Base-by-base conservation (phyloP, 1,140 invertebrate genomes). In the Luehdorfia chinensis region DNA sequence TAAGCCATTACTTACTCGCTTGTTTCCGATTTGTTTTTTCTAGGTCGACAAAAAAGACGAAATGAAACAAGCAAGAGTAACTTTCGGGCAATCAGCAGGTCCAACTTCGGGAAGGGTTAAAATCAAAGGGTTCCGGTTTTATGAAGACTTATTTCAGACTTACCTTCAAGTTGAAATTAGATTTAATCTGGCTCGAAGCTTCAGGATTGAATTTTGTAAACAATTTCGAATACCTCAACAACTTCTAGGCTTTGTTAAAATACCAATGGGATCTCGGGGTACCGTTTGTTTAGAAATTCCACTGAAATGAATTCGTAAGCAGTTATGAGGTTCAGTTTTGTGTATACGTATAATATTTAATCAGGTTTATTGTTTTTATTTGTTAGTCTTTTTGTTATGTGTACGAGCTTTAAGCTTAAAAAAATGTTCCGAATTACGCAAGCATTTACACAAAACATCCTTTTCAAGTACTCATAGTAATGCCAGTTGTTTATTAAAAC, bases 151-250 rank as follows among this genome's bases (percentile, higher is more conserved):
- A 84, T 86, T 86, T 86, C 73, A 83, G 83, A 86, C 78, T 86
- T 86, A 86, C 83, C 83, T 84, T 79, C 66, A 76, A 86, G 76
- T 86, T 86, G 83, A 84, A 86, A 86, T 86, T 86, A 86, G 83
- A 86, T 86, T 86, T 86, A 84, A 84, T 84, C 83, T 84, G 83
- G 67, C 76, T 75, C 79, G 77, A 74, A 81, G 78, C 77, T 86
- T 84, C 76, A 81, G 77, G 83, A 84, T 86, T 86, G 79, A 84
- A 86, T 86, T 86, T 84, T 86, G 79, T 86, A 86, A 86, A 86
- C 83, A 86, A 86, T 84, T 86, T 86, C 68, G 64, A 75, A 84
- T 86, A 84, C 77, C 79, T 84, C 74, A 72, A 71, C 77, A 81
- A 85, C 65, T 85, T 80, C 54, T 70, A 73, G 77, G 77, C 77